phyloP scores from a whole-genome alignment of 2,888 invertebrate genomes.

The Sericinus montela region DNA sequence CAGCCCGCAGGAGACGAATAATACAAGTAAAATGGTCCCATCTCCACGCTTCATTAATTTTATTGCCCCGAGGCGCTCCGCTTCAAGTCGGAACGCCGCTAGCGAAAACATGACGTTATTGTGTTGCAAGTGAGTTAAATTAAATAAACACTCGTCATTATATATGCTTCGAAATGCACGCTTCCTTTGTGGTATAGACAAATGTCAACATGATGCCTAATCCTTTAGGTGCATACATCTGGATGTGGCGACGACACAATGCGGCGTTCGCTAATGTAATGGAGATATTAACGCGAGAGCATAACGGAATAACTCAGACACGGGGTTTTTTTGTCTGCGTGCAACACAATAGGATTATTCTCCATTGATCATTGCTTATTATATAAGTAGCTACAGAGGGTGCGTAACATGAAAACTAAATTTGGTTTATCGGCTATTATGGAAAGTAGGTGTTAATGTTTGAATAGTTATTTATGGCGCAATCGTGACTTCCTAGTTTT shows the following conservation, averaged over 20 bases:
- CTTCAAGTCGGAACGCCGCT: conserved; percentile 59
- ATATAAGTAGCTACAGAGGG: conserved; percentile 74
- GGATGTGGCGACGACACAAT: conserved; percentile 42
- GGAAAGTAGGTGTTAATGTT: conserved; percentile 78
- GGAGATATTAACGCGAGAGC: conserved; percentile 74
- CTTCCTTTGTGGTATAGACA: conserved; percentile 66
- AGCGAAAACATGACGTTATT: conserved; percentile 74
- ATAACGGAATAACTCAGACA: conserved; percentile 74
- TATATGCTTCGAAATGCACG: conserved; percentile 59
- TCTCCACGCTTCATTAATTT: conserved; percentile 79
- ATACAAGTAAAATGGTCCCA: conserved; percentile 80
- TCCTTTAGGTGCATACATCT: conserved; percentile 49
- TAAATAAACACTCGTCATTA: conserved; percentile 75
- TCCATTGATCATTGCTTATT: conserved; percentile 78
- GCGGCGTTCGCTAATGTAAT: conserved; percentile 65
- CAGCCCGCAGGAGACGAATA: conserved; percentile 78
- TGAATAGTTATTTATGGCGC: conserved; percentile 66
- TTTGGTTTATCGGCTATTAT: conserved; percentile 79
- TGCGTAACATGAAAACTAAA: conserved; percentile 78
- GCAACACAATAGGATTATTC: conserved; percentile 76
- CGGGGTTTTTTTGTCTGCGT: conserved; percentile 71
- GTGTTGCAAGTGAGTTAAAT: conserved; percentile 73
- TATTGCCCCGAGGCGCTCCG: conserved; percentile 76
- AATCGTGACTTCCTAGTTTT: conserved; percentile 69
- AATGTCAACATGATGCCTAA: conserved; percentile 71